These are phyloP conservation scores for Furcula furcula DNA, from an alignment of 2,888 invertebrate species.

Conservation along the genomic window DNA sequence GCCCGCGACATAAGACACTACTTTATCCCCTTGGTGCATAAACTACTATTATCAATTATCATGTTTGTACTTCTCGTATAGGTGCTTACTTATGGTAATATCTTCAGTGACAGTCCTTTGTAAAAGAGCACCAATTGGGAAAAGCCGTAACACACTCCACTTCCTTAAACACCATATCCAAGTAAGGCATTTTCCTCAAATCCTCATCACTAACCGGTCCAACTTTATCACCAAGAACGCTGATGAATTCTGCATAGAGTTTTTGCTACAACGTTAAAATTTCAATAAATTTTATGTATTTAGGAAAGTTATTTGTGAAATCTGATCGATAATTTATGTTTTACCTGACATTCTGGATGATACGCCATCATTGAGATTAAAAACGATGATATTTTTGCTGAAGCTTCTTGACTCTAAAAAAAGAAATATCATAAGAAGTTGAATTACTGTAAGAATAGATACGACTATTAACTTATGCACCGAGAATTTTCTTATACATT, in stretches of 20 bases:
- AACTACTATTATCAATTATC: too few relatives aligned
- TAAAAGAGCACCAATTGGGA: slow-evolving; percentile 60
- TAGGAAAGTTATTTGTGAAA: not conserved
- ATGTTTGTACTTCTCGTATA: too few relatives aligned
- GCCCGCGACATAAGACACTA: too few relatives aligned
- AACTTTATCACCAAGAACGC: slow-evolving; percentile 46
- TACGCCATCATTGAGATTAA: slow-evolving; percentile 66
- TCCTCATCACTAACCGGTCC: slow-evolving; percentile 50
- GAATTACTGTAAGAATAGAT: too few relatives aligned
- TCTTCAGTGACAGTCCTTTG: slow-evolving; percentile 61
- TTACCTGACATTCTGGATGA: slow-evolving; percentile 64
- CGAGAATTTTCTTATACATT: too few relatives aligned
- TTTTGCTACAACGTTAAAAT: slow-evolving; percentile 41
- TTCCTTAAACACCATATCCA: slow-evolving; percentile 68
- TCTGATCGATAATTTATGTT: too few relatives aligned
- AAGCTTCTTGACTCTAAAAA: slow-evolving; percentile 70
- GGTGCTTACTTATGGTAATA: slow-evolving; percentile 53
- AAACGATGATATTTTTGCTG: slow-evolving; percentile 61
- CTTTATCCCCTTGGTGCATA: too few relatives aligned
- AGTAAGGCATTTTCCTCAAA: slow-evolving; percentile 58
- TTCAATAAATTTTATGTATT: not conserved
- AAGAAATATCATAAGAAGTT: too few relatives aligned
- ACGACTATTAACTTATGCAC: too few relatives aligned
- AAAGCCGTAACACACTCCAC: slow-evolving; percentile 57
- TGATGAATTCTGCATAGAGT: slow-evolving; percentile 52